A percentile compares a stretch with the other conserved stretches of the same genome.
phyloP scores from a whole-genome alignment of 2,113 vertebrate genomes.

The Amphilophus citrinellus region DNA sequence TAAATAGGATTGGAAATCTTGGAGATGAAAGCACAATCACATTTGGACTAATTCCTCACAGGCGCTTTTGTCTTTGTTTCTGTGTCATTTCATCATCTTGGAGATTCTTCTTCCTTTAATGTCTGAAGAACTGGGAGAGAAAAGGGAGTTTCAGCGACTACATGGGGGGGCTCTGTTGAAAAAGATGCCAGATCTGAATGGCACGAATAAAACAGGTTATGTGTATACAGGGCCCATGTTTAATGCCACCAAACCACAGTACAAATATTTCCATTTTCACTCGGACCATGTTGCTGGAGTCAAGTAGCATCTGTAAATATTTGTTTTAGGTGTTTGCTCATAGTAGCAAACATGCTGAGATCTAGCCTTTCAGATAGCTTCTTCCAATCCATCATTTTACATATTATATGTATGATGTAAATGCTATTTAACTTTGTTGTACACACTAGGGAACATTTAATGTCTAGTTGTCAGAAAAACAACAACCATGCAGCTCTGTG shows the following conservation, averaged over 20 bases:
- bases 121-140: slow-evolving; percentile 1
- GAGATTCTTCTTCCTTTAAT: slow-evolving; percentile 37
- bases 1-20: slow-evolving; percentile 39
- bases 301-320: slow-evolving; percentile 8
- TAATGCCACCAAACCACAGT: slow-evolving; percentile 17
- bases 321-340: background rate
- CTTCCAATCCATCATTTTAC: background rate
- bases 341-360: background rate
- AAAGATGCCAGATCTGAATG: background rate
- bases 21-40: slow-evolving; percentile 54
- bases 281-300: background rate
- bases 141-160: background rate
- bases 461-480: background rate
- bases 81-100: slow-evolving; percentile 55
- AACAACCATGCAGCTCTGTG: background rate
- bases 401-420: background rate
- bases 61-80: slow-evolving; percentile 44
- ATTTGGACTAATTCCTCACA: slow-evolving; percentile 55
- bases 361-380: no score
- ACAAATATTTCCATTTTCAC: slow-evolving; percentile 18
- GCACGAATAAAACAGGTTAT: background rate
- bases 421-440: background rate
- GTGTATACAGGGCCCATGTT: slow-evolving; percentile 9
- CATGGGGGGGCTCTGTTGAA: background rate
- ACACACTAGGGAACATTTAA: background rate